A percentile compares a stretch with the other conserved stretches of the same genome.
These are phyloP conservation scores for Drosophila kanapiae DNA, from an alignment of 1,140 invertebrate species.

Conservation along the genomic window DNA sequence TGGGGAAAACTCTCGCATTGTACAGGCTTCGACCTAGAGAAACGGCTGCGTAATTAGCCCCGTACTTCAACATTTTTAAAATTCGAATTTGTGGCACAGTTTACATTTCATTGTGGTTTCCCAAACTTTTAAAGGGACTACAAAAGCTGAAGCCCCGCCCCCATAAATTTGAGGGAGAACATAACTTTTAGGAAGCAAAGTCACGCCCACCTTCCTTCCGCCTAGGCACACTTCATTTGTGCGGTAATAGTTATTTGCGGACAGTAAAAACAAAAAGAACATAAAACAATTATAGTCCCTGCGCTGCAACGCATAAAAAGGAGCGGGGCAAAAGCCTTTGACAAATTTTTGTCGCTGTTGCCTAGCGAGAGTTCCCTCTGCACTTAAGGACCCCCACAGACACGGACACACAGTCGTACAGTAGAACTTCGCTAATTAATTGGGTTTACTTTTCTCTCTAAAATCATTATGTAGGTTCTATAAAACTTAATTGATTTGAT, in stretches of 20 bases:
- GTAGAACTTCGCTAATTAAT: slow-evolving; percentile 1
- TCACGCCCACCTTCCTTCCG: slow-evolving; percentile 37
- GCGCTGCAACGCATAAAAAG: slow-evolving; percentile 68
- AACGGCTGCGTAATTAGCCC: slow-evolving; percentile 28
- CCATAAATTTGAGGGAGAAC: neutral
- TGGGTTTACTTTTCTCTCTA: too few relatives aligned
- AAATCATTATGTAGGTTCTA: neutral
- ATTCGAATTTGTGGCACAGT: slow-evolving; percentile 31
- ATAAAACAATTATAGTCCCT: slow-evolving; percentile 82
- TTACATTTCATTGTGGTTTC: slow-evolving; percentile 26
- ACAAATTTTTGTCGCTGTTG: slow-evolving; percentile 60
- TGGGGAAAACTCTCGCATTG: neutral
- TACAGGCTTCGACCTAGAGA: neutral
- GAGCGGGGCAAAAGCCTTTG: slow-evolving; percentile 61
- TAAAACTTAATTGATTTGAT: neutral
- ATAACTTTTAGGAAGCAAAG: slow-evolving; percentile 12
- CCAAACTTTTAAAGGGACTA: slow-evolving; percentile 9
- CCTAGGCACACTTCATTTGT: slow-evolving; percentile 71
- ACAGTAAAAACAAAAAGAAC: slow-evolving; percentile 71
- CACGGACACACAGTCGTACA: slow-evolving; percentile 7
- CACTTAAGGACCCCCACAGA: slow-evolving; percentile 42
- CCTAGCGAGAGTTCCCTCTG: slow-evolving; percentile 23
- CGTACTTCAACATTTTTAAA: slow-evolving; percentile 17
- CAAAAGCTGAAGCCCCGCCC: neutral
- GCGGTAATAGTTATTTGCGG: slow-evolving; percentile 66